Percentiles rank a stretch among this genome's conserved stretches.
phyloP scores from a whole-genome alignment of 1,140 invertebrate species.

The Saccostrea glomerata region DNA sequence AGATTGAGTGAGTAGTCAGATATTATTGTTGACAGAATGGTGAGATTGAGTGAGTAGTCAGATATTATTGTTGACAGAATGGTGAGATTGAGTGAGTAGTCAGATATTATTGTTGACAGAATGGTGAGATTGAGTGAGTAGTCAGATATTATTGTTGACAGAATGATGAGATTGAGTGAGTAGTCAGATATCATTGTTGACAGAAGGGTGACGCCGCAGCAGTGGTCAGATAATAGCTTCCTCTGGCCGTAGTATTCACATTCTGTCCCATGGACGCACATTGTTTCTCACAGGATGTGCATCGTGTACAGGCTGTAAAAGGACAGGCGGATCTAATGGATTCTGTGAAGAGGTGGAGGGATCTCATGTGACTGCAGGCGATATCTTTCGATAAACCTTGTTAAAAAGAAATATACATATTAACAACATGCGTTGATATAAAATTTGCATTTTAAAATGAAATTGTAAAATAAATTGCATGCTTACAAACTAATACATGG shows the following conservation, averaged over 20 bases:
- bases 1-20: no score
- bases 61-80: not conserved
- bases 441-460: no score
- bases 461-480: no score
- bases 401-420: constrained; percentile 20
- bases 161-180: no score
- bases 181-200: no score
- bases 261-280: not conserved
- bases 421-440: no score
- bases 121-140: no score
- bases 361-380: constrained; percentile 91
- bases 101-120: no score
- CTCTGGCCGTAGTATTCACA: not conserved
- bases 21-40: no score
- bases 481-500: no score
- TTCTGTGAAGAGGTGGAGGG: constrained; percentile 92
- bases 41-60: no score
- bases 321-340: constrained; percentile 85
- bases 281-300: constrained; percentile 80
- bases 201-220: not conserved
- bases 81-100: not conserved
- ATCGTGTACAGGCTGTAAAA: constrained; percentile 80
- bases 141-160: no score
- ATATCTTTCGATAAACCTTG: constrained; percentile 76
- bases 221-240: not conserved